Evolutionary conservation across 2,113 vertebrate species (phyloP).

Genomic region (Hiodon alosoides): DNA sequence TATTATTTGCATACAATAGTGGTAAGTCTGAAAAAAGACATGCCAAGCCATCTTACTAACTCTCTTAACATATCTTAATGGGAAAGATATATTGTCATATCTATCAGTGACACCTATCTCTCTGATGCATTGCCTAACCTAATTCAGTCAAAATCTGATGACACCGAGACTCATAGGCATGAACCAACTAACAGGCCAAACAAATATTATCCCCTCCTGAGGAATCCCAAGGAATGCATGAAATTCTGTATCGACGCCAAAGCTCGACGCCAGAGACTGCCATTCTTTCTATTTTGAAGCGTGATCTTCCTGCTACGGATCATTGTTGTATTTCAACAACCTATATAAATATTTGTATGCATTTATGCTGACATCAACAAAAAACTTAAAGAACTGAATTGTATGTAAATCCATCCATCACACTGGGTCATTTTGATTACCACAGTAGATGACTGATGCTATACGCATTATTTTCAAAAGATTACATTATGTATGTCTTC

Average conservation of each 20-base stretch:
- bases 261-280: neutral
- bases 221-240: conserved; percentile 22
- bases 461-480: neutral
- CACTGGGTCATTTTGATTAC: neutral
- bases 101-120: conserved; percentile 47
- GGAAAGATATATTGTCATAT: conserved; percentile 48
- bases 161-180: conserved; percentile 37
- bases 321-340: neutral
- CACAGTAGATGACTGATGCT: neutral
- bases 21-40: too few species aligned
- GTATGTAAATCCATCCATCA: conserved; percentile 7
- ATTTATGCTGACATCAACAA: neutral
- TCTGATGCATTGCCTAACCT: conserved; percentile 58
- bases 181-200: conserved; percentile 45
- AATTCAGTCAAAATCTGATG: conserved; percentile 71
- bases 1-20: neutral
- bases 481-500: neutral
- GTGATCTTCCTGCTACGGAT: neutral
- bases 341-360: neutral
- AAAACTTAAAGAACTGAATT: neutral
- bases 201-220: conserved; percentile 47
- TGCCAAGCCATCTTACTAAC: too few species aligned
- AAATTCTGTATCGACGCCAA: conserved; percentile 6
- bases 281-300: neutral
- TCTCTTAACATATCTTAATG: conserved; percentile 35